phyloP scores from a whole-genome alignment of 2,888 invertebrate species.

The Drosophila lacicola region DNA sequence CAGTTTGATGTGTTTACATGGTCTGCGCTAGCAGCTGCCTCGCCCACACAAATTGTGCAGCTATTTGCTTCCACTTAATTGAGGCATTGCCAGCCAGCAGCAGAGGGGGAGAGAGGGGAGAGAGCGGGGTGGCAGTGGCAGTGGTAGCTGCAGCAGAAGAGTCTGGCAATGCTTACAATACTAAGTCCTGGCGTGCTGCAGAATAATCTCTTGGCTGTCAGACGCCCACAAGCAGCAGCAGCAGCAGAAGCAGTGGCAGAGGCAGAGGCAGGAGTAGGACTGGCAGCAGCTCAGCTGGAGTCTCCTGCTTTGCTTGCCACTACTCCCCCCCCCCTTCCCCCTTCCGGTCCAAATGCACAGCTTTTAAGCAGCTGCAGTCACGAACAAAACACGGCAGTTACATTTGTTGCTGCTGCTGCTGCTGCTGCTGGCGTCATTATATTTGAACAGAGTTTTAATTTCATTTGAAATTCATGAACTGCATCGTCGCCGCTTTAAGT shows the following conservation, averaged over 20 bases:
- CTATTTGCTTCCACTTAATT: slow-evolving; percentile 66
- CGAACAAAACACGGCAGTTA: slow-evolving; percentile 35
- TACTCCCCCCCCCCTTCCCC: neutral
- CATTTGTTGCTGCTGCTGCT: slow-evolving; percentile 12
- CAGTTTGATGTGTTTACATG: slow-evolving; percentile 45
- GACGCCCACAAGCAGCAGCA: slow-evolving; percentile 31
- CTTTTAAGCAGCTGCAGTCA: slow-evolving; percentile 54
- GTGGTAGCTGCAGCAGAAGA: slow-evolving; percentile 6
- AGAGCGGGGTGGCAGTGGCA: neutral
- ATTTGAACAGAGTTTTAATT: slow-evolving; percentile 65
- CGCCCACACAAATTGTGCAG: slow-evolving; percentile 18
- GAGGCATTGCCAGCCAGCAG: slow-evolving; percentile 30
- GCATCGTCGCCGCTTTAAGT: slow-evolving; percentile 41
- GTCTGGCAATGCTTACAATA: slow-evolving; percentile 55
- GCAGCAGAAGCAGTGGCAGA: too few species aligned
- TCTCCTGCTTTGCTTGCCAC: neutral
- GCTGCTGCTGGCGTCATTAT: slow-evolving; percentile 34
- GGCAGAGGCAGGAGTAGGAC: slow-evolving; percentile 2
- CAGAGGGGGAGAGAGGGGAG: neutral
- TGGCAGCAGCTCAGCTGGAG: slow-evolving; percentile 3
- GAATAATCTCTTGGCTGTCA: slow-evolving; percentile 56
- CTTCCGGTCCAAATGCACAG: neutral
- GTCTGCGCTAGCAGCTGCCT: slow-evolving; percentile 14
- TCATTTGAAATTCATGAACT: slow-evolving; percentile 73
- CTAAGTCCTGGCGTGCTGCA: slow-evolving; percentile 61